Evolutionary conservation across 2,797 vertebrate genomes (phyloP), one percentile per base, ranked within the genome.

Genomic region (Phrynocephalus guinanensis): DNA sequence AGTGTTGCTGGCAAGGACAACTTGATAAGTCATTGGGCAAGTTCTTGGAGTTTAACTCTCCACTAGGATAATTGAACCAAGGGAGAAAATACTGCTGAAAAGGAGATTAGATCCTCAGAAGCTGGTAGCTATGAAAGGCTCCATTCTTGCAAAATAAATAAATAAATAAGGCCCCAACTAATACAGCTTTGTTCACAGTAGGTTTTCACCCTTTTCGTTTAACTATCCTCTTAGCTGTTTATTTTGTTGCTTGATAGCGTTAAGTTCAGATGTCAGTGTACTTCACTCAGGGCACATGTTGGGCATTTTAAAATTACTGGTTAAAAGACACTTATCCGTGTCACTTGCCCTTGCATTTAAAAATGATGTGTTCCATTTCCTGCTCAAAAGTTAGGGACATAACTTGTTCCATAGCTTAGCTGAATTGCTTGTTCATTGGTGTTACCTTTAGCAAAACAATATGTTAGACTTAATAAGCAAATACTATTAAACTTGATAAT

Each of bases 71-170:
- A 88, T 70, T 75, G 80, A 81, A 85, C 44, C 63, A 68, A 18
- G 52, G 66, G 85, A 63, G 38, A 77, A 81, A 88, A 81, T 56
- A 70, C 24, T 68, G 63, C 52, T 85, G 71, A 88, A 73, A 77
- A 87, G 48, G 7, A 38, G 84, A 91, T 85, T 76, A 82, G 83
- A 18, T 33, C 3, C 20, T 86, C 71, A 33, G n/a, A 72, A 9
- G 56, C 50, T 86, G 85, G 66, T 70, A 82, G 7, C 3, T 85
- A 48, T 73, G n/a, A 71, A 91, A 93, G 92, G 79, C n/a, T 82
- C 10, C 66, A 6, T 84, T 90, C 87, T 1, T n/a, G 72, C 77
- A 81, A 75, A 84, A 67, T 71, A 30, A 63, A 81, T 30, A 79
- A 26, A 33, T 8, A 67, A 73, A 73, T 6, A 88, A 91, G 90